These are phyloP conservation scores for western clawed frog (Xenopus tropicalis) DNA, from an alignment of 2,113 vertebrate genomes.

Conservation along the genomic window DNA sequence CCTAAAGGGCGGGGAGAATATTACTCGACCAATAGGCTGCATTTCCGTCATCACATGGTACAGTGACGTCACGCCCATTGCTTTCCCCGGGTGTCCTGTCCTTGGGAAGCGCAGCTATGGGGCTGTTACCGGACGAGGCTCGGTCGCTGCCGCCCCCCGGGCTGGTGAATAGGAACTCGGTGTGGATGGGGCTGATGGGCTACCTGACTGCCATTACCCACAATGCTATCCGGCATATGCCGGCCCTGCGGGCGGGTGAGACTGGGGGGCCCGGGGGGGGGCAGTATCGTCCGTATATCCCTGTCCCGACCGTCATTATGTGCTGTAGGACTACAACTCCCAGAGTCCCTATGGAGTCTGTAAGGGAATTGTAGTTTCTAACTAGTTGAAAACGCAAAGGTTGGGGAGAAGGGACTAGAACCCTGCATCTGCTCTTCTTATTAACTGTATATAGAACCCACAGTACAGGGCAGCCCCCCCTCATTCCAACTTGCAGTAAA, in stretches of 20 bases:
- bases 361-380: too few relatives aligned
- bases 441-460: too few relatives aligned
- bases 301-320: too few relatives aligned
- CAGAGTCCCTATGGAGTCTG: too few relatives aligned
- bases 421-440: too few relatives aligned
- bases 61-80: background rate
- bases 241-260: slow-evolving; percentile 66
- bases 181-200: slow-evolving; percentile 57
- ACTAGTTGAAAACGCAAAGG: too few relatives aligned
- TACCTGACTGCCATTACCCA: slow-evolving; percentile 64
- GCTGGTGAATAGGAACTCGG: slow-evolving; percentile 64
- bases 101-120: slow-evolving; percentile 57
- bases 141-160: slow-evolving; percentile 70
- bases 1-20: too few relatives aligned
- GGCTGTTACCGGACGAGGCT: slow-evolving; percentile 63
- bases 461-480: too few relatives aligned
- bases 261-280: background rate
- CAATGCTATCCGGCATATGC: slow-evolving; percentile 62
- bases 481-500: too few relatives aligned
- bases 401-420: too few relatives aligned
- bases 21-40: background rate
- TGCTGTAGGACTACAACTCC: too few relatives aligned
- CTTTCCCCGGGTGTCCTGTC: slow-evolving; percentile 34
- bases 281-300: too few relatives aligned
- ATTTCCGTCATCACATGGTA: background rate